Percentiles rank a stretch among this genome's conserved stretches.
These are phyloP conservation scores for Mus minutoides DNA, from an alignment of 2,797 vertebrate genomes.

Conservation along the genomic window DNA sequence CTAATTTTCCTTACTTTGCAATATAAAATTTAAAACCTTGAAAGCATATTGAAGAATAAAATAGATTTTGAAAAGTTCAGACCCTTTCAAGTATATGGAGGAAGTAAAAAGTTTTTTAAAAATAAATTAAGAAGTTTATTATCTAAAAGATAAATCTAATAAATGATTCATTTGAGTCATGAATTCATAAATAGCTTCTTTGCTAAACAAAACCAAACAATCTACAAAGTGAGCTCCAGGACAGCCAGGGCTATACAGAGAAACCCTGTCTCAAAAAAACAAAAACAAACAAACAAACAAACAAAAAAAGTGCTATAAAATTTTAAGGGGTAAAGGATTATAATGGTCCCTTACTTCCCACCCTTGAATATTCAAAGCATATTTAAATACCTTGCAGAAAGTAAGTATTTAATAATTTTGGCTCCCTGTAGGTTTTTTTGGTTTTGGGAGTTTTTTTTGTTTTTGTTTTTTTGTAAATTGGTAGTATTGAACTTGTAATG, in stretches of 20 bases:
- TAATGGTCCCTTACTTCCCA: background rate
- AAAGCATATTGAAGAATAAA: conserved; percentile 10
- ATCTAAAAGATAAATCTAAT: background rate
- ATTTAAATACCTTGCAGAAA: conserved; percentile 53
- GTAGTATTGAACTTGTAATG: conserved; percentile 21
- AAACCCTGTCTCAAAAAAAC: too few species aligned
- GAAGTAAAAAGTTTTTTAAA: conserved; percentile 46
- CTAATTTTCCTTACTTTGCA: conserved; percentile 57
- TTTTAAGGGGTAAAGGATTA: conserved; percentile 46
- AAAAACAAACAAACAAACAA: too few species aligned
- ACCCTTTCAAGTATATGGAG: conserved; percentile 29
- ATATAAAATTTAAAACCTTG: conserved; percentile 64
- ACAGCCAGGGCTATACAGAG: too few species aligned
- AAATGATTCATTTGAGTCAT: conserved; percentile 37
- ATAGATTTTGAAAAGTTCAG: background rate
- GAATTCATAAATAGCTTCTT: conserved; percentile 37
- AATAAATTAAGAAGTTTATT: background rate
- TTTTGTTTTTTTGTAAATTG: conserved; percentile 36
- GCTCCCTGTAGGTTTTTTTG: background rate
- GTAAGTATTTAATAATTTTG: background rate
- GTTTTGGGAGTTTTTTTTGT: too few species aligned
- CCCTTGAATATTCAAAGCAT: conserved; percentile 43
- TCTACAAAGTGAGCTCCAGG: too few species aligned
- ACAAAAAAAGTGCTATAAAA: conserved; percentile 29
- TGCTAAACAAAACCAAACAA: conserved; percentile 17